Percentiles rank a stretch among this genome's conserved stretches.
phyloP scores from a whole-genome alignment of 2,888 invertebrate species.

The Mythimna lalbum region DNA sequence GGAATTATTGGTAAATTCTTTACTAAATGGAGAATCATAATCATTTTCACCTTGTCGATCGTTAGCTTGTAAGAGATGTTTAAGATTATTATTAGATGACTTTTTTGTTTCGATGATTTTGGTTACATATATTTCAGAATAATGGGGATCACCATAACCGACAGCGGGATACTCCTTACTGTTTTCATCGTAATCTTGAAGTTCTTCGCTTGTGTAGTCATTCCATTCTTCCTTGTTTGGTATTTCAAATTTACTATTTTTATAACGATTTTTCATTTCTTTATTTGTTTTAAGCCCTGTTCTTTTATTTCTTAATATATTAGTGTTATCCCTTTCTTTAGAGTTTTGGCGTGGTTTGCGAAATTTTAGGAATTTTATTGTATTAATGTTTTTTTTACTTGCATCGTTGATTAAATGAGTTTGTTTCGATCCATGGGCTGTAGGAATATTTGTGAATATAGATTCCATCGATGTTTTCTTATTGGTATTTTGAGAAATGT shows the following conservation, averaged over 20 bases:
- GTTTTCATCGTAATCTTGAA: neutral
- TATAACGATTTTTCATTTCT: neutral
- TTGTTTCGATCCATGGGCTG: neutral
- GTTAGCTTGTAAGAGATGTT: neutral
- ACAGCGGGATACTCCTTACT: neutral
- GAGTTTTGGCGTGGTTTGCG: neutral
- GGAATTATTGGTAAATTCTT: neutral
- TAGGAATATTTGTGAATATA: neutral
- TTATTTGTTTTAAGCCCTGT: neutral
- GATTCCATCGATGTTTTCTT: conserved; percentile 6
- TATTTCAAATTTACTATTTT: conserved; percentile 1
- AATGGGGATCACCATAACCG: neutral
- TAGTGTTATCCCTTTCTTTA: neutral
- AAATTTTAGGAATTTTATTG: neutral
- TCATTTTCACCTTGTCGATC: neutral
- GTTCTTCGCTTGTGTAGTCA: neutral
- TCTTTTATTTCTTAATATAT: neutral
- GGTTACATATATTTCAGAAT: neutral
- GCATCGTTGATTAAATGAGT: neutral
- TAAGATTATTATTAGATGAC: neutral
- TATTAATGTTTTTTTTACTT: neutral
- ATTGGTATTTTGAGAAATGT: neutral
- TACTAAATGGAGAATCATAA: conserved; percentile 1
- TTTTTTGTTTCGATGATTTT: neutral
- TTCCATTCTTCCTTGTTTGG: neutral